phyloP scores from a whole-genome alignment of 2,113 vertebrate genomes.

The Xenopus tropicalis region DNA sequence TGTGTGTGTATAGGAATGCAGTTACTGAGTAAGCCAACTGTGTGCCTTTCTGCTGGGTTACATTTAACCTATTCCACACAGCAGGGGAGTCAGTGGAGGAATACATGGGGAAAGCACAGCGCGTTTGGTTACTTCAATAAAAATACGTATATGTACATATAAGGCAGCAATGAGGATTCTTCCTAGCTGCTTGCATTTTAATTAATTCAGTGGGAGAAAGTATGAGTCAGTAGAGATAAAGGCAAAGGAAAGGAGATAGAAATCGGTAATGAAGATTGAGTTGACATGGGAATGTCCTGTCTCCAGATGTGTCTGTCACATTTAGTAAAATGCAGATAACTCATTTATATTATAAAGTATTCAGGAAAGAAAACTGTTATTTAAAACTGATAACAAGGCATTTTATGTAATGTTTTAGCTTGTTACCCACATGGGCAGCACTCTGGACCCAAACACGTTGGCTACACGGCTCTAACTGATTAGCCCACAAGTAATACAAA shows the following conservation, averaged over 20 bases:
- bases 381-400: too few relatives aligned
- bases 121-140: constrained; percentile 25
- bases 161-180: constrained; percentile 29
- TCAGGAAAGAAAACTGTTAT: too few relatives aligned
- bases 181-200: constrained; percentile 37
- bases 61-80: neutral
- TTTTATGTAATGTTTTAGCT: too few relatives aligned
- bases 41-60: neutral
- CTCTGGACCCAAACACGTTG: too few relatives aligned
- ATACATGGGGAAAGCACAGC: neutral
- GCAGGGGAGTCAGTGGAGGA: neutral
- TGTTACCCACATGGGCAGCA: too few relatives aligned
- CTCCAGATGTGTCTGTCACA: too few relatives aligned
- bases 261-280: constrained; percentile 19
- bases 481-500: too few relatives aligned
- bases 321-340: too few relatives aligned
- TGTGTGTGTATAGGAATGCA: constrained; percentile 19
- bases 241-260: constrained; percentile 37
- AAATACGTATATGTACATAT: constrained; percentile 29
- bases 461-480: too few relatives aligned
- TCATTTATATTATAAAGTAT: too few relatives aligned
- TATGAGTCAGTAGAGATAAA: constrained; percentile 35
- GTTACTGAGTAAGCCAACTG: constrained; percentile 1
- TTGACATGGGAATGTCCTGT: neutral
- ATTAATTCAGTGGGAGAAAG: constrained; percentile 36